phyloP scores from a whole-genome alignment of 37 sponge, comb jelly and placozoan species.

The Axinella damicornis region DNA sequence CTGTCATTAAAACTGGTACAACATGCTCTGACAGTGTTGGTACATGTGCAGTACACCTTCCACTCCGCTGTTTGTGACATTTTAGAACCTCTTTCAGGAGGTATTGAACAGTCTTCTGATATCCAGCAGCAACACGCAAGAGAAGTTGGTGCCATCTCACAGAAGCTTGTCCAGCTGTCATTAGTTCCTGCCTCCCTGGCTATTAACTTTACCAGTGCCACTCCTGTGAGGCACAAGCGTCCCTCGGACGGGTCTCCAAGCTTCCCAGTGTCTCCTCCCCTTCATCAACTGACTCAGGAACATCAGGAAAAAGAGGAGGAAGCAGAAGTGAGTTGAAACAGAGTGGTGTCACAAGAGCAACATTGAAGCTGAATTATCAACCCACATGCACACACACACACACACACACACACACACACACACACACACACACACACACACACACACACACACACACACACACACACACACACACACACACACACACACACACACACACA shows the following conservation, averaged over 20 bases:
- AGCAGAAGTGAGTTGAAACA: slow-evolving; percentile 1
- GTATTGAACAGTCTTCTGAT: slow-evolving; percentile 1
- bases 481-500: no score
- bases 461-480: no score
- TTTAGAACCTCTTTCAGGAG: not conserved
- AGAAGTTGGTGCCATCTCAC: slow-evolving; percentile 1
- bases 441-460: no score
- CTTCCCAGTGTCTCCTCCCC: not conserved
- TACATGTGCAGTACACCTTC: slow-evolving; percentile 45
- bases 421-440: no score
- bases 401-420: no score
- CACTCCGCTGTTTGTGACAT: not conserved
- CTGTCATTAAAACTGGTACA: slow-evolving; percentile 12
- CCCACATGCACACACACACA: no score
- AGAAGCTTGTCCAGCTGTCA: slow-evolving; percentile 42
- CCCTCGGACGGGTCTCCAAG: not conserved
- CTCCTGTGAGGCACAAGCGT: not conserved
- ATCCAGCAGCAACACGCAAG: slow-evolving; percentile 13
- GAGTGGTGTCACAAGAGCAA: no score
- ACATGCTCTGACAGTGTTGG: slow-evolving; percentile 37
- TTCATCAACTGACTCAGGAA: not conserved
- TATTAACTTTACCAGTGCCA: slow-evolving; percentile 11
- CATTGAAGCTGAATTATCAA: no score
- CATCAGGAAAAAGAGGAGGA: not conserved
- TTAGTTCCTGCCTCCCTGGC: slow-evolving; percentile 54